Evolutionary conservation across 2,888 invertebrate genomes (phyloP).

Genomic region (Platycheirus rosarum): DNA sequence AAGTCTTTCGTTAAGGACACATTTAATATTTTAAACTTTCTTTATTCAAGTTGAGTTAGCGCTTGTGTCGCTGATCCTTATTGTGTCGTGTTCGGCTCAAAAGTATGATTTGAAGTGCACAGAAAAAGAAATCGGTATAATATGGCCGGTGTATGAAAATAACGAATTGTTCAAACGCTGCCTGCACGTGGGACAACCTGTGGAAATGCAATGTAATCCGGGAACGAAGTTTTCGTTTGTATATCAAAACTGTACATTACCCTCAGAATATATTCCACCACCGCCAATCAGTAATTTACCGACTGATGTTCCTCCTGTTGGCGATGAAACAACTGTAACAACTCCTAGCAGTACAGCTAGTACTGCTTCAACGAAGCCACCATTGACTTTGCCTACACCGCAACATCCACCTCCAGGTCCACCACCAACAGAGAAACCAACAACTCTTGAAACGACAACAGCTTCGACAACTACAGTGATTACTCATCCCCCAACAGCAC

Average conservation of each 20-base stretch:
- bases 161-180: constrained; percentile 79
- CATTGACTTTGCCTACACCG: constrained; percentile 53
- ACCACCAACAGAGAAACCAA: neutral
- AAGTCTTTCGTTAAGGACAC: neutral
- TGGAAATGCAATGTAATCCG: constrained; percentile 77
- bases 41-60: constrained; percentile 32
- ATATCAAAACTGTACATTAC: constrained; percentile 78
- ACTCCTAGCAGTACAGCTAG: neutral
- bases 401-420: constrained; percentile 20
- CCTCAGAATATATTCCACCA: constrained; percentile 78
- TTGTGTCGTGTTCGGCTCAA: constrained; percentile 76
- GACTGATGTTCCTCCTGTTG: constrained; percentile 58
- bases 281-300: constrained; percentile 78
- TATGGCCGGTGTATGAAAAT: constrained; percentile 81
- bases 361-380: constrained; percentile 18
- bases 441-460: neutral
- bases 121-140: constrained; percentile 78
- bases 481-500: neutral
- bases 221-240: constrained; percentile 80
- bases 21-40: constrained; percentile 11
- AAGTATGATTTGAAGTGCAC: constrained; percentile 78
- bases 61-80: constrained; percentile 77
- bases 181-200: constrained; percentile 74
- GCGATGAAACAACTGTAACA: neutral
- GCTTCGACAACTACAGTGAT: neutral